Evolutionary conservation across 2,888 invertebrate genomes (phyloP).

Genomic region (Lasioglossum morio): DNA sequence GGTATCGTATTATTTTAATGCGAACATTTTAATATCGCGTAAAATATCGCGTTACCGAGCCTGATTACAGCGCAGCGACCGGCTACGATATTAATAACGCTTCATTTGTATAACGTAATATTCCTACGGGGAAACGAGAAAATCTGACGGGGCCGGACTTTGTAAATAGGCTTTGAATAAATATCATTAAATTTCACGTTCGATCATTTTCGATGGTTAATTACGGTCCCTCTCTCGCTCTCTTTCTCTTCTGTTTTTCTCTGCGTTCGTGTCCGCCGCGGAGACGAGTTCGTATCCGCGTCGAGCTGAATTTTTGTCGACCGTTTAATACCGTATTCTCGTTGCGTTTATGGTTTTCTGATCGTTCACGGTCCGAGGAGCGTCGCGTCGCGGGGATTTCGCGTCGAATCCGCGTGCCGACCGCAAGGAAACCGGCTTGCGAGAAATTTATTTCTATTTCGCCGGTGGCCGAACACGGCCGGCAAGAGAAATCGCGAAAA

Average conservation of each 20-base stretch:
- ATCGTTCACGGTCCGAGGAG: not conserved
- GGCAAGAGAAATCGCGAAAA: conserved; percentile 65
- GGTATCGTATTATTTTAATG: conserved; percentile 56
- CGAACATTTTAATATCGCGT: conserved; percentile 46
- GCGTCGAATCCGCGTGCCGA: conserved; percentile 15
- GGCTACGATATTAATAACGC: conserved; percentile 59
- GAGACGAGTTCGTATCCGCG: not conserved
- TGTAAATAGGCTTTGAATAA: conserved; percentile 61
- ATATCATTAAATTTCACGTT: conserved; percentile 60
- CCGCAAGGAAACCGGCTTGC: conserved; percentile 12
- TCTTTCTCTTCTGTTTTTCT: not conserved
- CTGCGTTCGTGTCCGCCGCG: not conserved
- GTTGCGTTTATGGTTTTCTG: not conserved
- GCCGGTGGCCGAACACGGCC: conserved; percentile 42
- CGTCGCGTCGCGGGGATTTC: not conserved
- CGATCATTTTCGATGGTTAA: conserved; percentile 46
- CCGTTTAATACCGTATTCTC: not conserved
- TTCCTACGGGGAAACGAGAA: conserved; percentile 50
- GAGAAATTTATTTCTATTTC: conserved; percentile 65
- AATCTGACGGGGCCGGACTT: conserved; percentile 42
- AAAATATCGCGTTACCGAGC: conserved; percentile 55
- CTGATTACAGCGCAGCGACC: conserved; percentile 47
- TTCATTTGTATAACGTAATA: conserved; percentile 63
- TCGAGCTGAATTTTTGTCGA: not conserved
- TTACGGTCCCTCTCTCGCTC: conserved; percentile 22